Evolutionary conservation across 1,140 invertebrate genomes (phyloP), one percentile per base, ranked within the genome.

Genomic region (Anastrepha ludens): DNA sequence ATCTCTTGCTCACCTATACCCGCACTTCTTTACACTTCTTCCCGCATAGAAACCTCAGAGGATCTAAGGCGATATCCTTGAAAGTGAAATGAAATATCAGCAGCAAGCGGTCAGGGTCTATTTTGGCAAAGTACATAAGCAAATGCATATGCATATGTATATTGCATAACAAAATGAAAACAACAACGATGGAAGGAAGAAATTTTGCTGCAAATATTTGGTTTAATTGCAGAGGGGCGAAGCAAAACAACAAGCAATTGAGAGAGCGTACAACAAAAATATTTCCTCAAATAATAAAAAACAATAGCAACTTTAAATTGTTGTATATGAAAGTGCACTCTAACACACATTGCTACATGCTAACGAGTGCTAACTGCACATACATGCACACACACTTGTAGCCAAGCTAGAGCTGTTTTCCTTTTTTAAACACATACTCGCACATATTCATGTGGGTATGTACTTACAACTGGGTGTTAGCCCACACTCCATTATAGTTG

Each of bases 81-180:
- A 81, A 81, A 81, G 74, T 81, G 74, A 81, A 81, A 55, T 81
- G 74, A 81, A 81, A 81, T 81, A 70, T 55, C 47, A 81, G 74
- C 74, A 55, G 47, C n/a, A 6, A 9, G 13, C 47, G 74, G 74
- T 81, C 74, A 81, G 74, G 74, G 74, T 81, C 74, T 44, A 13
- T 55, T 81, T 81, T 81, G 44, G 47, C 11, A n/a, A 20, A 81
- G 29, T 17, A 70, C 29, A 70, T 41, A 47, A 29, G 44, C 67
- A 70, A 8, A 47, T 9, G 44, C 15, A 70, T 11, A 41, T 41
- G 44, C 15, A 74, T 74, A 62, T 62, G 47, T n/a, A 81, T 8
- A 50, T 81, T 70, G 41, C 67, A 9, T 62, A 55, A 55, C 8
- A 5, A 70, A 8, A 47, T 44, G 41, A 39, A 44, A 47, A 9